Conservation (phyloP, 2,113 vertebrate species). For the Coreoperca whiteheadi region DNA sequence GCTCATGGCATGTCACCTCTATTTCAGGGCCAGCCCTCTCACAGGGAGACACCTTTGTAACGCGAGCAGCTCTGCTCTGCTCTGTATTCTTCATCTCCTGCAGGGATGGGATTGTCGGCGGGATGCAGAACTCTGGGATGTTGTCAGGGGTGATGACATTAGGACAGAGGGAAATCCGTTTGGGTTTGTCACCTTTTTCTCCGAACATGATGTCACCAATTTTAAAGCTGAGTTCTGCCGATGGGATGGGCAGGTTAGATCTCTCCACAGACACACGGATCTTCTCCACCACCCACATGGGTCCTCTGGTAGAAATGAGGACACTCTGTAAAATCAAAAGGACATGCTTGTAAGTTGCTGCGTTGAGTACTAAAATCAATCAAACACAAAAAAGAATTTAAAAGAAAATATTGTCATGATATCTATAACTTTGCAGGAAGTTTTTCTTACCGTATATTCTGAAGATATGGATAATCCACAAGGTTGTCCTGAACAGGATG, state of each 20-base stretch:
- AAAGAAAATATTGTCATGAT: not conserved
- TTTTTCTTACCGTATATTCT: constrained; percentile 69
- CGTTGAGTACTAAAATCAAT: not conserved
- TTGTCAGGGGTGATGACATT: constrained; percentile 87
- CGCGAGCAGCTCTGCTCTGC: constrained; percentile 52
- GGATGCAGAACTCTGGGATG: constrained; percentile 88
- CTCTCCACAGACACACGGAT: constrained; percentile 83
- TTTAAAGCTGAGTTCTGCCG: constrained; percentile 80
- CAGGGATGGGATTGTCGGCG: constrained; percentile 78
- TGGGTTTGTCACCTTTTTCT: constrained; percentile 79
- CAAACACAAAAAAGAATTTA: not conserved
- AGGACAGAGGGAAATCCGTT: constrained; percentile 79
- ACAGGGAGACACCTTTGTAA: constrained; percentile 44
- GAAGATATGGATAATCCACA: constrained; percentile 48
- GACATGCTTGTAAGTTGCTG: not conserved
- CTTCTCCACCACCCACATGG: constrained; percentile 85
- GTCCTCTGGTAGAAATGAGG: constrained; percentile 26
- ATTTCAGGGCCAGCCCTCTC: constrained; percentile 65
- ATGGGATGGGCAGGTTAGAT: constrained; percentile 75
- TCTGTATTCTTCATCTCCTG: constrained; percentile 74
- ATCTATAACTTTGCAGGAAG: not conserved
- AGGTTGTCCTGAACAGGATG: constrained; percentile 17
- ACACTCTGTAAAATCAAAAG: constrained; percentile 53
- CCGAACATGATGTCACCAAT: constrained; percentile 83
- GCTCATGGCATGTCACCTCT: constrained; percentile 58